Evolutionary conservation across 2,888 invertebrate genomes (phyloP).

Genomic region (Peribatodes rhomboidaria): DNA sequence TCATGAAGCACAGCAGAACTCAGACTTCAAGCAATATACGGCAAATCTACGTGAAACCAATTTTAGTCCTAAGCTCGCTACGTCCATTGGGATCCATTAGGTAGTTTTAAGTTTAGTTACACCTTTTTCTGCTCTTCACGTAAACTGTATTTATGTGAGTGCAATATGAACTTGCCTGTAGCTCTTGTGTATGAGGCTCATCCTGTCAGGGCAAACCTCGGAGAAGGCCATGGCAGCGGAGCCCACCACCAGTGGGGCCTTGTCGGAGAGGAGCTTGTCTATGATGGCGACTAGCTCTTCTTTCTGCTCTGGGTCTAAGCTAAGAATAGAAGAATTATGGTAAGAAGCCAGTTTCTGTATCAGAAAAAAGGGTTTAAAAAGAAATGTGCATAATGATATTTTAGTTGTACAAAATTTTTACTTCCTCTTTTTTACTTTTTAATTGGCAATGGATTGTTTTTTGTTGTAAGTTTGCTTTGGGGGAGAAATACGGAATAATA

Average conservation of each 20-base stretch:
- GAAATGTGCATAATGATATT: too few relatives aligned
- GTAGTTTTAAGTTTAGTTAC: too few relatives aligned
- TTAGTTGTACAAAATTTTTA: too few relatives aligned
- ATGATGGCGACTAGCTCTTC: slow-evolving; percentile 97
- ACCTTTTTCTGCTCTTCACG: too few relatives aligned
- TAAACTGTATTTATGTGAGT: too few relatives aligned
- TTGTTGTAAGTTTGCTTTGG: too few relatives aligned
- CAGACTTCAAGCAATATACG: too few relatives aligned
- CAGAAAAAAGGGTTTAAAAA: not conserved
- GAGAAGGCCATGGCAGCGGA: slow-evolving; percentile 99
- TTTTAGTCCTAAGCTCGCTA: not conserved
- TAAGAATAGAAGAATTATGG: slow-evolving; percentile 61
- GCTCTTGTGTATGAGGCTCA: slow-evolving; percentile 98
- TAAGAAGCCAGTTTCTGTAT: not conserved
- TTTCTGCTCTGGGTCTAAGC: slow-evolving; percentile 97
- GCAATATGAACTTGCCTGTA: slow-evolving; percentile 76
- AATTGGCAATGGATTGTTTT: too few relatives aligned
- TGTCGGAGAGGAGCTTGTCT: slow-evolving; percentile 97
- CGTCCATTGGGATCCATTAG: too few relatives aligned
- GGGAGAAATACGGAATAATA: too few relatives aligned
- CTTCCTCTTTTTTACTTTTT: too few relatives aligned
- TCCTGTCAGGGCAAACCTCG: slow-evolving; percentile 98
- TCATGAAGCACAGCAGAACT: too few relatives aligned
- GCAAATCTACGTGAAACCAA: not conserved
- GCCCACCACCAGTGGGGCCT: slow-evolving; percentile 98